These are phyloP conservation scores for Stegodyphus dumicola DNA, from an alignment of 1,140 invertebrate genomes.

Conservation along the genomic window DNA sequence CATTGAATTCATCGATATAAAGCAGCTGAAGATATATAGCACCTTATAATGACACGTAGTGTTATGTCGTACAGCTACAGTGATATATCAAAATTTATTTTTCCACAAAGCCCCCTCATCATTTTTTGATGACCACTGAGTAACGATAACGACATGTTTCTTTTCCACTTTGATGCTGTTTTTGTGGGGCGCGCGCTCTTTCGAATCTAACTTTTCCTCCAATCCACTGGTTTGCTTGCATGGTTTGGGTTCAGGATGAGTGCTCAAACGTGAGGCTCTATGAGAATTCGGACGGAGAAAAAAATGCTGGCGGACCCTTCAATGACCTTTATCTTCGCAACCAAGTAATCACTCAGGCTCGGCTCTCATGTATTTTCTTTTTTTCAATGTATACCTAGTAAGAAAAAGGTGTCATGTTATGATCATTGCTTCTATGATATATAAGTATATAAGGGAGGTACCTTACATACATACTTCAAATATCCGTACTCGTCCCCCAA, in stretches of 20 bases:
- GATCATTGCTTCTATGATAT: too few relatives aligned
- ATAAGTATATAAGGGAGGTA: too few relatives aligned
- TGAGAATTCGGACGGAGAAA: neutral
- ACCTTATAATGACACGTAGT: neutral
- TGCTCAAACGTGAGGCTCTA: neutral
- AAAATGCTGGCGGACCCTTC: neutral
- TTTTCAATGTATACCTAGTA: too few relatives aligned
- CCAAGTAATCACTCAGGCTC: too few relatives aligned
- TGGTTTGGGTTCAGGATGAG: neutral
- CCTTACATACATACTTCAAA: too few relatives aligned
- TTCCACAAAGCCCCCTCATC: neutral
- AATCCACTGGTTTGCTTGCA: too few relatives aligned
- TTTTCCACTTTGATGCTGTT: neutral
- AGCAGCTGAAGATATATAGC: neutral
- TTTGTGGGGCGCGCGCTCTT: neutral
- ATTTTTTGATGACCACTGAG: slow-evolving; percentile 22
- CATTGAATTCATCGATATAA: neutral
- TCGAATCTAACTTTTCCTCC: neutral
- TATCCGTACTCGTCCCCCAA: too few relatives aligned
- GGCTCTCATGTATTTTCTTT: too few relatives aligned
- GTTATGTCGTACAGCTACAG: neutral
- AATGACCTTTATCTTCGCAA: too few relatives aligned
- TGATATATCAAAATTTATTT: slow-evolving; percentile 1
- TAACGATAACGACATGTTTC: slow-evolving; percentile 23
- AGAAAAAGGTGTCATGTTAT: too few relatives aligned